phyloP scores from a whole-genome alignment of 2,797 vertebrate genomes.

The Ciconia nigra region DNA sequence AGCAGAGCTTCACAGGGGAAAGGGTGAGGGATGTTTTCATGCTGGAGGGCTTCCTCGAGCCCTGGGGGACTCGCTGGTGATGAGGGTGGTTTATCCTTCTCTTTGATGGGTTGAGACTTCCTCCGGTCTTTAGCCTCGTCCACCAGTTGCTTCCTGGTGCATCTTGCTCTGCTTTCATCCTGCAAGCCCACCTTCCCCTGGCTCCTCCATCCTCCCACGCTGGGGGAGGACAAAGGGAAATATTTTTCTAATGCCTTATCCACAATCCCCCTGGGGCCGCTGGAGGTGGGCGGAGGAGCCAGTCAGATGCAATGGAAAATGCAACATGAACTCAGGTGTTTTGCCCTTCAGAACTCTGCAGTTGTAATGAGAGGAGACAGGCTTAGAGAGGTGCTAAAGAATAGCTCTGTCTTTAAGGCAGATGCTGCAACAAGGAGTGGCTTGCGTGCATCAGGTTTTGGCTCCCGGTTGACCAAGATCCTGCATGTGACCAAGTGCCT shows the following conservation, averaged over 20 bases:
- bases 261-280: rapidly evolving
- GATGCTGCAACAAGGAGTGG: neutral
- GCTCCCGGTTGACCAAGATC: neutral
- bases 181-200: neutral
- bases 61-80: neutral
- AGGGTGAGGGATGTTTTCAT: neutral
- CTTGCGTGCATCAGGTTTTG: neutral
- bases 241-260: neutral
- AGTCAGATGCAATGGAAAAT: rapidly evolving
- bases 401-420: neutral
- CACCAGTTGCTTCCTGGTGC: rapidly evolving
- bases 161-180: rapidly evolving
- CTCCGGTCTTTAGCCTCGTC: too few species aligned
- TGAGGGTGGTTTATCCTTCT: neutral
- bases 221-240: neutral
- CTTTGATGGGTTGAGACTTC: neutral
- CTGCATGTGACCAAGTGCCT: neutral
- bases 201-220: neutral
- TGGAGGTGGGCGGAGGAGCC: neutral
- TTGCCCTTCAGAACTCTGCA: rapidly evolving
- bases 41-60: neutral
- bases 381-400: rapidly evolving
- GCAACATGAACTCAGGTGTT: rapidly evolving
- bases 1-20: rapidly evolving
- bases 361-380: rapidly evolving